Evolutionary conservation across 2,113 vertebrate genomes (phyloP).

Genomic region (Carassius carassius): DNA sequence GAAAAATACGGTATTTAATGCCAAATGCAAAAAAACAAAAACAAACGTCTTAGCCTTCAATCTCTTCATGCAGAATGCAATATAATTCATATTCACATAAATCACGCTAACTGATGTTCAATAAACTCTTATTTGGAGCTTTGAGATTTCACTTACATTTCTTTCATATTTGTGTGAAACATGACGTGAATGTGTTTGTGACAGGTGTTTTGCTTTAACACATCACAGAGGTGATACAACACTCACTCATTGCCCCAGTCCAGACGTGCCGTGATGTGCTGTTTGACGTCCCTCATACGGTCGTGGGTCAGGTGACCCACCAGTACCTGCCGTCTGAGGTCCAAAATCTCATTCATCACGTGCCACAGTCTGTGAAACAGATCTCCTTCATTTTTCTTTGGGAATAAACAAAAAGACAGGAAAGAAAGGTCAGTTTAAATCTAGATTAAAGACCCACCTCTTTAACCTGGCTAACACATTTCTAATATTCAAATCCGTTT

Average conservation of each 20-base stretch:
- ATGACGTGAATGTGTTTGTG: not conserved
- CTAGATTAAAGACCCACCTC: no score
- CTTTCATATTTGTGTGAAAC: not conserved
- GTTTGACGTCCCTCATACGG: constrained; percentile 94
- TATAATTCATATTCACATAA: no score
- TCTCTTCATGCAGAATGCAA: no score
- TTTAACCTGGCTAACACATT: no score
- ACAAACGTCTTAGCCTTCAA: no score
- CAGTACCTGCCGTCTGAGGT: constrained; percentile 91
- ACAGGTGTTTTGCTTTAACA: not conserved
- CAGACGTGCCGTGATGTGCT: constrained; percentile 95
- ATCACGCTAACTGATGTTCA: no score
- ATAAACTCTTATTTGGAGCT: no score
- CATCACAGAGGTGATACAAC: not conserved
- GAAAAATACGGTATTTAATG: no score
- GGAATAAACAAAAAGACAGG: not conserved
- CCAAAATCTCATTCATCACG: constrained; percentile 98
- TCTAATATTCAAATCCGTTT: no score
- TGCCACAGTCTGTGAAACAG: constrained; percentile 98
- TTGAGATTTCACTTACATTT: not conserved
- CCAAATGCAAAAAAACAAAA: no score
- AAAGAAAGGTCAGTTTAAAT: no score
- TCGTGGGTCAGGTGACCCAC: constrained; percentile 96
- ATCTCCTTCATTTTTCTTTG: constrained; percentile 95
- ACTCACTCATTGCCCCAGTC: constrained; percentile 99